Evolutionary conservation across 1,140 invertebrate species (phyloP).

Genomic region (Micrasema minimum): DNA sequence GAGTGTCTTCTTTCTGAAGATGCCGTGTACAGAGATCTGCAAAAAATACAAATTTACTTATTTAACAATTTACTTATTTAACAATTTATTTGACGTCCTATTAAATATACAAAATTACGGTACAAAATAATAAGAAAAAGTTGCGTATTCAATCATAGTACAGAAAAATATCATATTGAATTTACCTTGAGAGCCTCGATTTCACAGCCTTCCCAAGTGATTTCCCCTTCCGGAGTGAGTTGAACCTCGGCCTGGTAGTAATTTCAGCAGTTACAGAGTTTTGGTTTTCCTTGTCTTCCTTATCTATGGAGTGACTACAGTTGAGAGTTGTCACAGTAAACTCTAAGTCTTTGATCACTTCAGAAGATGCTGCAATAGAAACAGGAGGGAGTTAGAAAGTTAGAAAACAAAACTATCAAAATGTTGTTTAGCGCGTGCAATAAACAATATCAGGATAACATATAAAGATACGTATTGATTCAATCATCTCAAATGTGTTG

Average conservation of each 20-base stretch:
- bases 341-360: constrained; percentile 84
- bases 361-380: constrained; percentile 65
- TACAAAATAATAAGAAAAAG: no score
- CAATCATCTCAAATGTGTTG: no score
- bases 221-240: constrained; percentile 68
- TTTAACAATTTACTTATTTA: no score
- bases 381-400: not conserved
- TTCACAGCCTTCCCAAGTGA: constrained; percentile 59
- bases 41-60: constrained; percentile 32
- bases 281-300: constrained; percentile 58
- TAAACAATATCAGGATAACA: no score
- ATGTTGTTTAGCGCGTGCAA: no score
- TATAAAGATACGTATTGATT: no score
- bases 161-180: no score
- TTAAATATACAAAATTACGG: no score
- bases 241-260: constrained; percentile 66
- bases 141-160: no score
- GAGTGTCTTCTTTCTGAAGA: constrained; percentile 50
- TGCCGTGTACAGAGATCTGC: constrained; percentile 47
- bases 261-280: constrained; percentile 58
- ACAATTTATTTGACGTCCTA: no score
- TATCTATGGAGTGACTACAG: constrained; percentile 66
- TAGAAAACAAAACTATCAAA: not conserved
- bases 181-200: constrained; percentile 62
- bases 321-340: constrained; percentile 85